A percentile compares a stretch with the other conserved stretches of the same genome.
These are phyloP conservation scores for Leptarthrus brevirostris DNA, from an alignment of 2,888 invertebrate genomes.

Conservation along the genomic window DNA sequence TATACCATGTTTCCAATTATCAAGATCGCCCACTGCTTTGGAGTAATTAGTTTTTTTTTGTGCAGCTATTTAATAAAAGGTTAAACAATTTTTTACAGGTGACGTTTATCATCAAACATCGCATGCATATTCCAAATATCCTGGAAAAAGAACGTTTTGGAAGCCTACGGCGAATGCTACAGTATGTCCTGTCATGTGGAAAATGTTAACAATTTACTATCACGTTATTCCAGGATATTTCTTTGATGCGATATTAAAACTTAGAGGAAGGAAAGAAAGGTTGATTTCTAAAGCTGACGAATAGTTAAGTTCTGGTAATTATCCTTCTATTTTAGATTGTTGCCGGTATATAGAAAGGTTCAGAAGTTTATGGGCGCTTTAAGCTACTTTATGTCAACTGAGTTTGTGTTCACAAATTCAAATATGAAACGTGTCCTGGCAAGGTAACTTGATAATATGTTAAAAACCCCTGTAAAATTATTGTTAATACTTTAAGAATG, in stretches of 20 bases:
- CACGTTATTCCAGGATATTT: conserved; percentile 56
- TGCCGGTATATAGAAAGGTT: conserved; percentile 56
- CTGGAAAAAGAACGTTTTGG: conserved; percentile 54
- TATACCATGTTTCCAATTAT: conserved; percentile 55
- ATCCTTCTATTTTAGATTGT: conserved; percentile 55
- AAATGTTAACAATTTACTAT: too few species aligned
- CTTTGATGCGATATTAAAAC: conserved; percentile 52
- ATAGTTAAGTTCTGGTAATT: too few species aligned
- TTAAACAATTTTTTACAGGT: conserved; percentile 49
- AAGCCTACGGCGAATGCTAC: conserved; percentile 54
- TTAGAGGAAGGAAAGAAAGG: conserved; percentile 37
- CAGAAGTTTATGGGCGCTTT: conserved; percentile 55
- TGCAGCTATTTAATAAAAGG: too few species aligned
- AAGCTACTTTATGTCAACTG: conserved; percentile 55
- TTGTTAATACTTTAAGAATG: too few species aligned
- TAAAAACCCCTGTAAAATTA: neutral
- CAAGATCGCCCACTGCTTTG: too few species aligned
- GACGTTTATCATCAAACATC: conserved; percentile 42
- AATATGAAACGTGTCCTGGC: conserved; percentile 54
- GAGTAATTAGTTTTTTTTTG: conserved; percentile 46
- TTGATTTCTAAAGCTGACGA: neutral
- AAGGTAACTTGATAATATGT: conserved; percentile 47
- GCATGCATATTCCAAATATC: conserved; percentile 40
- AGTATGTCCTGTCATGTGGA: too few species aligned
- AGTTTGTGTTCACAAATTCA: too few species aligned